These are phyloP conservation scores for Thinocorus orbignyianus DNA, from an alignment of 2,113 vertebrate genomes.

Conservation along the genomic window DNA sequence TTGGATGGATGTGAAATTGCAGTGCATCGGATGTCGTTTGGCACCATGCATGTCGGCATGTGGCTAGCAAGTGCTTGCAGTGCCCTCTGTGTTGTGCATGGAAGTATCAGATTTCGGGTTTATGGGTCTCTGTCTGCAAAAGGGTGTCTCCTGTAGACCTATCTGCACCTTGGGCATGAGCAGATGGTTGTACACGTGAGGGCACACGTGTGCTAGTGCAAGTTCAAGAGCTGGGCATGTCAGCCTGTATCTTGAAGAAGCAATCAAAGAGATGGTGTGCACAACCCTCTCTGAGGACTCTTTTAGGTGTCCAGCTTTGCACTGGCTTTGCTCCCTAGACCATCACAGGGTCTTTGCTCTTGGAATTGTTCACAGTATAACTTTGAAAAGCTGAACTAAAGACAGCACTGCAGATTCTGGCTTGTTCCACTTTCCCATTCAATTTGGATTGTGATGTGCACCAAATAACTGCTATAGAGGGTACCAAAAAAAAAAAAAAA, in stretches of 20 bases:
- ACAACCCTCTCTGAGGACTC: not conserved
- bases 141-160: not conserved
- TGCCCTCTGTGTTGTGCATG: rapidly evolving
- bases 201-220: not conserved
- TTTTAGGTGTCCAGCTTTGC: rapidly evolving
- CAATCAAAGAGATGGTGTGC: not conserved
- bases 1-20: not conserved
- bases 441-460: not conserved
- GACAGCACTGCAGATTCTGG: not conserved
- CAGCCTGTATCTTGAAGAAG: not conserved
- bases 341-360: not conserved
- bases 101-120: not conserved
- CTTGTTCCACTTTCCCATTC: not conserved
- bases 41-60: rapidly evolving
- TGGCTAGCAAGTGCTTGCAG: rapidly evolving
- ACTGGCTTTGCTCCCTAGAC: not conserved
- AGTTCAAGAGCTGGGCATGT: not conserved
- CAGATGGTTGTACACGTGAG: rapidly evolving
- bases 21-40: rapidly evolving
- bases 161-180: not conserved
- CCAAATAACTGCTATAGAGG: not conserved
- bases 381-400: not conserved
- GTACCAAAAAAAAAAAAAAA: not conserved
- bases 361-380: not conserved
- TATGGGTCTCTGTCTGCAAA: not conserved